Conservation (phyloP, 37 sponge, comb jelly and placozoan genomes). For the Oopsacas minuta region DNA sequence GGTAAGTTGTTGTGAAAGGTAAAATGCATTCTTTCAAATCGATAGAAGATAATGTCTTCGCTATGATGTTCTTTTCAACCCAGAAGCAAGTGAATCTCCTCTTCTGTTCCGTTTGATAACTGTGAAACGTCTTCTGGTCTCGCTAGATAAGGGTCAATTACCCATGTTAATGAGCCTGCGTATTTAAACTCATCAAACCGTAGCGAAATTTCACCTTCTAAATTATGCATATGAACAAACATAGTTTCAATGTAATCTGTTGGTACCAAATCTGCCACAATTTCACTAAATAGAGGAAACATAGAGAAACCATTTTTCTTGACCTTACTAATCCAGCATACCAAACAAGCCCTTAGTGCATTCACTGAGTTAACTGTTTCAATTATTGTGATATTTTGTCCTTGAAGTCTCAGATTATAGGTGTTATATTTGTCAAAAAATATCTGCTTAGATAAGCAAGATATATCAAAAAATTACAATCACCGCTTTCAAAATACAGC, state of each 20-base stretch:
- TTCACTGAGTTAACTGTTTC: neutral
- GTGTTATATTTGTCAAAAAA: too few relatives aligned
- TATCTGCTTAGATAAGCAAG: too few relatives aligned
- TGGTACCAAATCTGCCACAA: neutral
- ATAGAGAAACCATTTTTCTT: neutral
- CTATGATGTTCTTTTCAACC: neutral
- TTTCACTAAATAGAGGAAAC: neutral
- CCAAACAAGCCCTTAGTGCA: neutral
- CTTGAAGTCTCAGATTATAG: too few relatives aligned
- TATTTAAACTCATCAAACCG: neutral
- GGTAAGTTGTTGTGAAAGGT: neutral
- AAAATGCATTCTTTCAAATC: neutral
- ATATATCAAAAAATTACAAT: too few relatives aligned
- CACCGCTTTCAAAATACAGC: too few relatives aligned
- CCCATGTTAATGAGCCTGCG: neutral
- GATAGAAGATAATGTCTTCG: slow-evolving; percentile 17
- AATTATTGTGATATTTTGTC: neutral
- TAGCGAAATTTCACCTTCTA: neutral
- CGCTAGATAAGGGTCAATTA: neutral
- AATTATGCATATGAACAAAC: neutral
- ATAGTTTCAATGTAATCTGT: neutral
- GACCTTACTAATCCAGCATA: neutral
- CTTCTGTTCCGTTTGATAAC: neutral
- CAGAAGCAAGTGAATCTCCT: slow-evolving; percentile 3
- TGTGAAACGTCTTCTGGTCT: neutral